Conservation (phyloP, 2,888 invertebrate species). For the Druceiella hillmani region DNA sequence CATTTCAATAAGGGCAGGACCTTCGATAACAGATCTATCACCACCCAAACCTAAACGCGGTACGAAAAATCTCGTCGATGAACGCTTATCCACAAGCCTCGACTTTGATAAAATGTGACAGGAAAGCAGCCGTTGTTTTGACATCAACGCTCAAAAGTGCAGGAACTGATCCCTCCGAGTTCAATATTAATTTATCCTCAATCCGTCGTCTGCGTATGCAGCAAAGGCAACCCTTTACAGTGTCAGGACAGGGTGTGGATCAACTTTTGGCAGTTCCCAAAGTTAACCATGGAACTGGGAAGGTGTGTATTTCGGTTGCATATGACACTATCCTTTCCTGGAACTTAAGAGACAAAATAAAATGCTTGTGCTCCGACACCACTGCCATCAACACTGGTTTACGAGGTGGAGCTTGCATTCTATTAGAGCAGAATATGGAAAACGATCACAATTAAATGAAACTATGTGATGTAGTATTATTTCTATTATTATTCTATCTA, state of each 20-base stretch:
- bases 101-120: constrained; percentile 9
- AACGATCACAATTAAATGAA: no score
- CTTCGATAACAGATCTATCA: neutral
- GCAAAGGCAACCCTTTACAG: neutral
- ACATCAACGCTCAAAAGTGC: constrained; percentile 10
- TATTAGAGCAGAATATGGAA: neutral
- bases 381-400: neutral
- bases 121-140: constrained; percentile 10
- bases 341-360: neutral
- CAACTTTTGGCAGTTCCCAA: neutral
- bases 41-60: constrained; percentile 2
- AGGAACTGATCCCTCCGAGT: constrained; percentile 6
- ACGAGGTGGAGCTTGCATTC: neutral
- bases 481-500: no score
- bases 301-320: neutral
- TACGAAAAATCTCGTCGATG: constrained; percentile 4
- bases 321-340: neutral
- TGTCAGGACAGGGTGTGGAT: neutral
- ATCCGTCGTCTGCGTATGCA: neutral
- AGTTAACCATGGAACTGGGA: neutral
- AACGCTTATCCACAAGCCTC: constrained; percentile 1
- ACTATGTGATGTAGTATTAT: no score
- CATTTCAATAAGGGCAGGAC: neutral
- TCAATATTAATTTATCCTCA: neutral
- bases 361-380: neutral